phyloP scores from a whole-genome alignment of 2,797 vertebrate genomes.

The Syngnathus rostellatus region DNA sequence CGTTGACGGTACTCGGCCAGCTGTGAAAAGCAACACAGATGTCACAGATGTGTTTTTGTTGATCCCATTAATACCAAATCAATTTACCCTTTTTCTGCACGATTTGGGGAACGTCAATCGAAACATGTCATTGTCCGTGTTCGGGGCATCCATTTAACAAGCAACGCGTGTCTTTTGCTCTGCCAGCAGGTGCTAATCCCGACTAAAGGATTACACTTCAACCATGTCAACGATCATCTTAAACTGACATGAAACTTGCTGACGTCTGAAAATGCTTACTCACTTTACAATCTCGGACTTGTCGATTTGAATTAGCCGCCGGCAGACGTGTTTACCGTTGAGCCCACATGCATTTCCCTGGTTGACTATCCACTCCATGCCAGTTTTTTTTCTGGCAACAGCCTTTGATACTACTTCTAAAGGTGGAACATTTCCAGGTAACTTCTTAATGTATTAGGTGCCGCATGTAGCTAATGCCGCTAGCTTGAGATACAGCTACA shows the following conservation, averaged over 20 bases:
- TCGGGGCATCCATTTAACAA: slow-evolving; percentile 32
- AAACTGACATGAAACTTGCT: slow-evolving; percentile 1
- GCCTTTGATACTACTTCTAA: too few species aligned
- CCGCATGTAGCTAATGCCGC: not conserved
- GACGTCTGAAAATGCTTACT: not conserved
- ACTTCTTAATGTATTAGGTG: not conserved
- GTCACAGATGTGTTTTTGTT: not conserved
- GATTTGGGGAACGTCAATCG: slow-evolving; percentile 50
- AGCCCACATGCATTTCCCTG: not conserved
- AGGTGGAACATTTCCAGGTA: too few species aligned
- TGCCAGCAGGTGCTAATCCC: slow-evolving; percentile 52
- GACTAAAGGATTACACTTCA: slow-evolving; percentile 58
- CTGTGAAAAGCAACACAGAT: slow-evolving; percentile 50
- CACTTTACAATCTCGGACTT: not conserved
- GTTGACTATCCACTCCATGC: too few species aligned
- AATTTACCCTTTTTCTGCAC: slow-evolving; percentile 48
- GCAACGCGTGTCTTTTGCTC: slow-evolving; percentile 31
- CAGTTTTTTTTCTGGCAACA: too few species aligned
- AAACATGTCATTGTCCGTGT: slow-evolving; percentile 45
- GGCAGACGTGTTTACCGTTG: not conserved
- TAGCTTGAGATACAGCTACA: not conserved
- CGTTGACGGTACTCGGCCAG: slow-evolving; percentile 90
- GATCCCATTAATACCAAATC: not conserved
- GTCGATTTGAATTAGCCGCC: not conserved
- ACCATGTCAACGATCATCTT: slow-evolving; percentile 32